Evolutionary conservation across 2,113 vertebrate species (phyloP), one percentile per base, ranked within the genome.

Genomic region (Fregata magnificens): DNA sequence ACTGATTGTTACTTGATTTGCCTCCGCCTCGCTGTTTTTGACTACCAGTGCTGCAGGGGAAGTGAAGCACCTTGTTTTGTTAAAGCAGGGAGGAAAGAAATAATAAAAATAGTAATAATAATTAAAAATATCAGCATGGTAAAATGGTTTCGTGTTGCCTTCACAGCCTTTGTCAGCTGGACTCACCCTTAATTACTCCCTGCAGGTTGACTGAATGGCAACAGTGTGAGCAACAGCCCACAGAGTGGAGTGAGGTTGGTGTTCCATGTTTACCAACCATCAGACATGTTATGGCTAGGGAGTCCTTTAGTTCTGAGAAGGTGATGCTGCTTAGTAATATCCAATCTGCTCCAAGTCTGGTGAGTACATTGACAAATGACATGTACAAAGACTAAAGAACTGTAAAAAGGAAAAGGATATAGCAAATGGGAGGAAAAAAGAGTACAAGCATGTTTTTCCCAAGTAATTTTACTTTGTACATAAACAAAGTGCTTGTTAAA

Each of bases 1-100:
- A 78, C 59, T 96, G 96, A 97, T 85, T 91, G 97, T 97, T 91
- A 53, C 38, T 84, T 80, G 79, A 87, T 92, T 93, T 83, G n/a
- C 72, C 73, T 86, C 55, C 80, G 85, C 50, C 49, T 91, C 62
- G 77, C 69, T 65, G 32, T 65, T 97, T 93, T 74, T 76, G 52
- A 78, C 42, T 87, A 72, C 15, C 9, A 86, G 49, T 3, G 1
- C 56, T 79, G 15, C 38, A 66, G 32, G 29, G 24, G 15, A 91
- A 79, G 22, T 8, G 11, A 83, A 94, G 10, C 9, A 82, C 88
- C 65, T 58, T 74, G 19, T 86, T 93, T 95, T 83, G 31, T 55
- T 92, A 88, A 88, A 83, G 21, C 36, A 72, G 21, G 38, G 32
- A 82, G 5, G 9, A 72, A 83, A 77, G 2, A 85, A 93, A 62